A percentile compares a stretch with the other conserved stretches of the same genome.
Conservation (phyloP, 2,113 vertebrate genomes). For the Menura novaehollandiae region DNA sequence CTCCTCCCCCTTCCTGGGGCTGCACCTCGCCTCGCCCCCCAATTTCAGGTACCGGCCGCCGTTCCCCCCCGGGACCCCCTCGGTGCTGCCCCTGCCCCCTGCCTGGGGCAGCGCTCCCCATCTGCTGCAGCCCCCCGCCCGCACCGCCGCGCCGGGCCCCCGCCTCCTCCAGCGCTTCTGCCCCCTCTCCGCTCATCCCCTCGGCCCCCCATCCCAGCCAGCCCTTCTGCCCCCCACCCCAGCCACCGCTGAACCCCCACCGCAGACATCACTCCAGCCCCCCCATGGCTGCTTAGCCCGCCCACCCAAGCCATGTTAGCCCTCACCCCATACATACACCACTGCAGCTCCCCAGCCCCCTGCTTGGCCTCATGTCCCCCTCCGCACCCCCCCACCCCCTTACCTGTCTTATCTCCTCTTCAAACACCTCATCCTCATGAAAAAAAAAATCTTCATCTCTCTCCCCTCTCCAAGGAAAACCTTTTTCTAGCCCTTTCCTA, state of each 20-base stretch:
- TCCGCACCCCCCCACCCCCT: background rate
- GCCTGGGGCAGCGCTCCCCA: background rate
- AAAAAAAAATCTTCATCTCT: background rate
- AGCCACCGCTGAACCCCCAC: background rate
- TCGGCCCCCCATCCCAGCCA: background rate
- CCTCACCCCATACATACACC: background rate
- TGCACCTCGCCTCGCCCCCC: slow-evolving; percentile 80
- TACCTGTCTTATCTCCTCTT: background rate
- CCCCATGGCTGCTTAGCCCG: background rate
- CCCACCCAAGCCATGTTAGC: background rate
- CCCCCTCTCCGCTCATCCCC: background rate
- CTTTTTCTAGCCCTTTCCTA: slow-evolving; percentile 26
- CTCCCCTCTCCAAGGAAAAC: background rate
- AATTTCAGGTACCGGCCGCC: slow-evolving; percentile 78
- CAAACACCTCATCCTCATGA: background rate
- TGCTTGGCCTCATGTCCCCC: background rate
- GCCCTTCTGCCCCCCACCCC: too few relatives aligned
- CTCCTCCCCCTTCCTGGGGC: slow-evolving; percentile 75
- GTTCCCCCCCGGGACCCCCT: background rate
- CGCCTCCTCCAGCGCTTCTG: background rate
- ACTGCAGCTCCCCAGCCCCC: background rate
- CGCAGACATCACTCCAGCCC: background rate
- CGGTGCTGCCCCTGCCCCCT: background rate
- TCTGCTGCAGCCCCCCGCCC: background rate
- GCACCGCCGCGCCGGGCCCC: background rate